Evolutionary conservation across 1,140 invertebrate genomes (phyloP), one percentile per base, ranked within the genome.

Genomic region (Aricia agestis): DNA sequence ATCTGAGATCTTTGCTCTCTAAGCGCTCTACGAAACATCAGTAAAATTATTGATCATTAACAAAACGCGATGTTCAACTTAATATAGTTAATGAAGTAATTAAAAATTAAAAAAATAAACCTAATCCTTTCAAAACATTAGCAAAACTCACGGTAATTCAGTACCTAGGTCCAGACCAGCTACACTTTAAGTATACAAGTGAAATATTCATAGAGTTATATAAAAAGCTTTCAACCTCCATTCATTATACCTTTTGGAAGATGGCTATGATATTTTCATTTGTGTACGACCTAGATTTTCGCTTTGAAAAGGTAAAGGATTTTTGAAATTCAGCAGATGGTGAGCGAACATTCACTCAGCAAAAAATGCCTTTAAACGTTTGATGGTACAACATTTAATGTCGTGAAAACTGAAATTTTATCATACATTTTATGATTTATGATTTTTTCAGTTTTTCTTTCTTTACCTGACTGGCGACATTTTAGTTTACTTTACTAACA

Each of bases 201-300:
- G 59, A 75, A 75, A 72, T 71, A 72, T 66, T 61, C 36, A 58
- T 65, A 36, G 11, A 63, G 36, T 31, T 36, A 61, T 32, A 66
- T 63, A 71, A 74, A 69, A 66, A 63, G 6, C 59, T 52, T 65
- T 41, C 42, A 59, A 15, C 73, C 58, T 68, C 72, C 68, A 75
- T 75, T 70, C 65, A 69, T 72, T 65, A 72, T 68, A 67, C 70
- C 65, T 71, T 72, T 70, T 72, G 41, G 58, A 19, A 66, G 68
- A 58, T 45, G 73, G 45, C 70, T 52, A 57, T 57, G 42, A 72
- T 70, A 72, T 70, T 69, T 69, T 71, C 68, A 70, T 69, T 68
- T 61, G 41, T 67, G 52, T 67, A 67, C 74, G 65, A 72, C 74
- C 74, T 70, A 72, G 71, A 69, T 66, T 72, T 67, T 68, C 67